A percentile compares a stretch with the other conserved stretches of the same genome.
Conservation (phyloP, 2,113 vertebrate species). For the Pelobates fuscus region DNA sequence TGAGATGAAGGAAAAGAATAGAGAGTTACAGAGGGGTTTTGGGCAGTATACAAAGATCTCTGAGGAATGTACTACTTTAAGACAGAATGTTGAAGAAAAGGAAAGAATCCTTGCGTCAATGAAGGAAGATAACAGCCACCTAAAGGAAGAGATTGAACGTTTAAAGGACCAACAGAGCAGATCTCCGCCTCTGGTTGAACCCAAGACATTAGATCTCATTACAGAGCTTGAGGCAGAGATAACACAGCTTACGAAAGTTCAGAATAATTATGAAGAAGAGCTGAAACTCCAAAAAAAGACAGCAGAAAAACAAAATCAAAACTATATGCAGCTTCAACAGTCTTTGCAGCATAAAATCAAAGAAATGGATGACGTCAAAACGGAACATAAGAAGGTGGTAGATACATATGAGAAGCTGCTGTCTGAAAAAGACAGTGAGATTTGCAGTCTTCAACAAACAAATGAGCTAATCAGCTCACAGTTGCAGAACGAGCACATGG, state of each 20-base stretch:
- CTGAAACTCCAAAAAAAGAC: conserved; percentile 70
- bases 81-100: conserved; percentile 83
- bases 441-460: conserved; percentile 76
- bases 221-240: conserved; percentile 90
- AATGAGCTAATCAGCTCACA: conserved; percentile 75
- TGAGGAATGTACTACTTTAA: conserved; percentile 71
- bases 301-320: conserved; percentile 80
- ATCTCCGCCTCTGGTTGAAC: conserved; percentile 70
- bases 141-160: conserved; percentile 92
- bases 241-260: conserved; percentile 77
- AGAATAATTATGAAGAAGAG: conserved; percentile 78
- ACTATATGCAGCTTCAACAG: conserved; percentile 74
- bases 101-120: conserved; percentile 84
- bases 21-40: conserved; percentile 72
- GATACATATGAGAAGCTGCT: conserved; percentile 80
- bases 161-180: conserved; percentile 88
- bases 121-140: conserved; percentile 96
- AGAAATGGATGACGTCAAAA: conserved; percentile 81
- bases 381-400: conserved; percentile 80
- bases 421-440: conserved; percentile 85
- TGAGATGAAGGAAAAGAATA: conserved; percentile 74
- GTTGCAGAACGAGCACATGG: conserved; percentile 65
- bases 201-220: conserved; percentile 82
- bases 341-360: conserved; percentile 79
- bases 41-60: conserved; percentile 59